These are phyloP conservation scores for Miichthys miiuy DNA, from an alignment of 2,797 vertebrate species.

Conservation along the genomic window DNA sequence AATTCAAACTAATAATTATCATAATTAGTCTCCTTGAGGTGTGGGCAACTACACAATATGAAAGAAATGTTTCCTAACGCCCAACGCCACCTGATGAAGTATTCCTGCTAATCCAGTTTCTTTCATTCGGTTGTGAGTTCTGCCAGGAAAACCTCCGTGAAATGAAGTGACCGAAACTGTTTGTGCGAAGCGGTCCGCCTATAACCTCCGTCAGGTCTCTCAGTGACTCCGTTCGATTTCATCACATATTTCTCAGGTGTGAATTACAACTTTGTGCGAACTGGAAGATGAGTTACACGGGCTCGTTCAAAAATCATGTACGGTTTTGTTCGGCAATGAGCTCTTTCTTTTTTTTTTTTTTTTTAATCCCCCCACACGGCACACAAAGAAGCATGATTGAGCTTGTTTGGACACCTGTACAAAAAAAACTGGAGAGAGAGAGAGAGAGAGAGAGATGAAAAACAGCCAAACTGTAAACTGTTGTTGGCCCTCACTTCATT, in stretches of 20 bases:
- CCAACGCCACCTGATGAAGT: not conserved
- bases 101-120: not conserved
- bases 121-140: not conserved
- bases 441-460: not conserved
- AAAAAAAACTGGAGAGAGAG: not conserved
- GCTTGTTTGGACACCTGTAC: not conserved
- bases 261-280: not conserved
- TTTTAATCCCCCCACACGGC: too few species aligned
- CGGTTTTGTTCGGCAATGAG: not conserved
- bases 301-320: not conserved
- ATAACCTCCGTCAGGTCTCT: not conserved
- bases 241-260: not conserved
- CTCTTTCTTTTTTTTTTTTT: too few species aligned
- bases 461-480: not conserved
- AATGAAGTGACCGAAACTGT: too few species aligned
- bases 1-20: not conserved
- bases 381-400: not conserved
- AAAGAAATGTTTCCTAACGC: not conserved
- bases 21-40: not conserved
- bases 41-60: not conserved
- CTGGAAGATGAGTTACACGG: not conserved
- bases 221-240: not conserved
- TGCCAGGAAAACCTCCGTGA: not conserved
- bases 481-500: not conserved
- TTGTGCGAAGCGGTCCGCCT: not conserved